Conservation (phyloP, 2,888 invertebrate species). For the Caenorhabditis wallacei region DNA sequence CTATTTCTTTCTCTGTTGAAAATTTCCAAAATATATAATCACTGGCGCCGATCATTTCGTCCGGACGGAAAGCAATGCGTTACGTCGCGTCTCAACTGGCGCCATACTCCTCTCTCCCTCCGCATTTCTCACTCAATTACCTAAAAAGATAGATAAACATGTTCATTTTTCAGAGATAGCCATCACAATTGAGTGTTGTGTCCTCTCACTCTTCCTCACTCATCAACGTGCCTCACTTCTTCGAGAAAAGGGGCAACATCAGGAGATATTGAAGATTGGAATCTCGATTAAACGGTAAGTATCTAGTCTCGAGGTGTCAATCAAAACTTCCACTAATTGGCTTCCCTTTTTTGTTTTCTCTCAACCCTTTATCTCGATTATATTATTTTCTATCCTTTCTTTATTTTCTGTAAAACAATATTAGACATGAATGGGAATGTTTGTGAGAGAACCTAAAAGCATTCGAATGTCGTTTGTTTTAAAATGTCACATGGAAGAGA, state of each 20-base stretch:
- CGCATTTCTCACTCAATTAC: constrained; percentile 24
- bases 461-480: constrained; percentile 8
- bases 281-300: constrained; percentile 31
- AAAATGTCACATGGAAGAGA: constrained; percentile 44
- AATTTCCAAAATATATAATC: constrained; percentile 11
- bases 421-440: constrained; percentile 4
- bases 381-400: constrained; percentile 4
- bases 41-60: constrained; percentile 46
- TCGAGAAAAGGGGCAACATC: constrained; percentile 16
- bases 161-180: constrained; percentile 57
- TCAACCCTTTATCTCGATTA: constrained; percentile 18
- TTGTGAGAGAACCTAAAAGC: constrained; percentile 8
- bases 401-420: constrained; percentile 11
- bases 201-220: constrained; percentile 1
- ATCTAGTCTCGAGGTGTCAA: constrained; percentile 33
- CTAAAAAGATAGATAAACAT: constrained; percentile 50
- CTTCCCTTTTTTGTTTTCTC: background rate
- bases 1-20: too few relatives aligned
- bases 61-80: constrained; percentile 56
- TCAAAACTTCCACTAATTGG: constrained; percentile 26
- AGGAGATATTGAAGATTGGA: background rate
- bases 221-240: background rate
- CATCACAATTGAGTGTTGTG: constrained; percentile 30
- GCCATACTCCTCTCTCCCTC: constrained; percentile 7
- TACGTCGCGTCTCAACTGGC: constrained; percentile 26